These are phyloP conservation scores for Elmis aenea DNA, from an alignment of 2,888 invertebrate genomes.

Conservation along the genomic window DNA sequence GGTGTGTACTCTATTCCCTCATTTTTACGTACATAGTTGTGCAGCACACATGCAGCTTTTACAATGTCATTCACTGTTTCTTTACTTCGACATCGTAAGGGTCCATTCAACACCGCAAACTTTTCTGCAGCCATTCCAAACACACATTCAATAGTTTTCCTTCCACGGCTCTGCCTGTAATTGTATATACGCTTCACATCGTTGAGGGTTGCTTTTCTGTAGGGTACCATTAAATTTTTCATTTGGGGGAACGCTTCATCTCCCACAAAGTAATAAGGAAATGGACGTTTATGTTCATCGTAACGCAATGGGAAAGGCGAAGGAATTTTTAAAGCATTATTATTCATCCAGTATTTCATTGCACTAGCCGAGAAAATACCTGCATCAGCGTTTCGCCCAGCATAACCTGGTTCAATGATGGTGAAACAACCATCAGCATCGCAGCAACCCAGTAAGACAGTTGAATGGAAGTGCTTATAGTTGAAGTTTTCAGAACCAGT, in stretches of 20 bases:
- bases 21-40: constrained; percentile 14
- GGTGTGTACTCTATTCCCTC: constrained; percentile 5
- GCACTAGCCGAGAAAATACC: constrained; percentile 20
- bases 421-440: constrained; percentile 32
- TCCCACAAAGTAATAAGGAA: constrained; percentile 24
- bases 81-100: constrained; percentile 16
- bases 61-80: constrained; percentile 16
- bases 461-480: constrained; percentile 27
- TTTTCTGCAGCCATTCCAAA: constrained; percentile 26
- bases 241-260: constrained; percentile 28
- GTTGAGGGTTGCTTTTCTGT: constrained; percentile 21
- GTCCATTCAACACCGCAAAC: constrained; percentile 19
- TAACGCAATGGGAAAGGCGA: constrained; percentile 9
- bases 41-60: constrained; percentile 21
- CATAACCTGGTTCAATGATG: constrained; percentile 24
- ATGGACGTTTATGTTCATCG: constrained; percentile 9
- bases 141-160: constrained; percentile 16
- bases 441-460: constrained; percentile 26
- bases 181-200: constrained; percentile 16
- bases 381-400: constrained; percentile 3
- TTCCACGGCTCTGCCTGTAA: constrained; percentile 23
- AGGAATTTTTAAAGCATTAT: constrained; percentile 16
- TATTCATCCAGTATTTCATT: constrained; percentile 22
- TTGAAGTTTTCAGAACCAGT: constrained; percentile 26
- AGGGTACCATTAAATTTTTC: constrained; percentile 27